Conservation (phyloP, 1,140 invertebrate genomes). For the Hyles vespertilio region DNA sequence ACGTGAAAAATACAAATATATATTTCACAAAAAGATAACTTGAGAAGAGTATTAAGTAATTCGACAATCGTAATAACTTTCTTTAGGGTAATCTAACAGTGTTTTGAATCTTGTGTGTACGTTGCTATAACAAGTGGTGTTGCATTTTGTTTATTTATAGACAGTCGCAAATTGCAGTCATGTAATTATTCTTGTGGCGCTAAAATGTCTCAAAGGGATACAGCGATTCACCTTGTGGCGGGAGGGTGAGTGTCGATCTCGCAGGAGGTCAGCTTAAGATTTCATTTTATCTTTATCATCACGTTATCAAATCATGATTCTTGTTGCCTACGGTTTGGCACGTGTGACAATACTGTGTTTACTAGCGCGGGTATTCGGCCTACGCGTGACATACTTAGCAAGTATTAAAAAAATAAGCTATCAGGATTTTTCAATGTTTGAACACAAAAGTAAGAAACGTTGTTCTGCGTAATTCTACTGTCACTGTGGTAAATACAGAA, state of each 20-base stretch:
- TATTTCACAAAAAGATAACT: slow-evolving; percentile 11
- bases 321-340: slow-evolving; percentile 22
- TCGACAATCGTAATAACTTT: not conserved
- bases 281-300: slow-evolving; percentile 14
- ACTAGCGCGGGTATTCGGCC: slow-evolving; percentile 31
- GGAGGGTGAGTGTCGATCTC: slow-evolving; percentile 83
- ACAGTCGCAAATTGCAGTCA: slow-evolving; percentile 65
- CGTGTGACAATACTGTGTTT: slow-evolving; percentile 34
- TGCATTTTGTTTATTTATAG: slow-evolving; percentile 74
- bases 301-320: slow-evolving; percentile 21
- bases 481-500: too few relatives aligned
- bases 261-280: slow-evolving; percentile 12
- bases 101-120: slow-evolving; percentile 29
- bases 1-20: slow-evolving; percentile 10
- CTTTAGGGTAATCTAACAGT: too few relatives aligned
- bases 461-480: too few relatives aligned
- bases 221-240: slow-evolving; percentile 89
- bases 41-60: slow-evolving; percentile 1
- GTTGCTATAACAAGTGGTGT: slow-evolving; percentile 46
- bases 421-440: too few relatives aligned
- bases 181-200: slow-evolving; percentile 63
- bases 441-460: too few relatives aligned
- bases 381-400: slow-evolving; percentile 19
- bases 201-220: slow-evolving; percentile 85
- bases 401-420: slow-evolving; percentile 4